These are phyloP conservation scores for Diarsia brunnea DNA, from an alignment of 2,888 invertebrate genomes.

Conservation along the genomic window DNA sequence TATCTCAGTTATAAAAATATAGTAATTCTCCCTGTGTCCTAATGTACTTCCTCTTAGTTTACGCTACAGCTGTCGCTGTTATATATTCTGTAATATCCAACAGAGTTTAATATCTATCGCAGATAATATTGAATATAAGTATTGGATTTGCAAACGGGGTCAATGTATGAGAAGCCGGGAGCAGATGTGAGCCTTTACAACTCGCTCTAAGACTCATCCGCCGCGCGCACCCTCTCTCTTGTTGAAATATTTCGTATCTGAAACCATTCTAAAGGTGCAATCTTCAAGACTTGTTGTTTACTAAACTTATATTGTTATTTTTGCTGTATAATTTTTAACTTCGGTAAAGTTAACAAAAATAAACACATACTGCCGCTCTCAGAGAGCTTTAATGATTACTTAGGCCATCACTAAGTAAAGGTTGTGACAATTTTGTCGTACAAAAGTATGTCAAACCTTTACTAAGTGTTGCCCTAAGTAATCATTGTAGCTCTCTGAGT, in stretches of 20 bases:
- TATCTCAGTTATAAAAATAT: constrained; percentile 8
- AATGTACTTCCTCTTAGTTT: constrained; percentile 66
- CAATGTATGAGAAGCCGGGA: constrained; percentile 69
- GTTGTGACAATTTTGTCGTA: too few species aligned
- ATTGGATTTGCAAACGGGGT: constrained; percentile 74
- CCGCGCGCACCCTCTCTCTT: constrained; percentile 59
- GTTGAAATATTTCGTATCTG: constrained; percentile 66
- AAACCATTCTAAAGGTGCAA: constrained; percentile 62
- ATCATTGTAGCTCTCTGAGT: too few species aligned
- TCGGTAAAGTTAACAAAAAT: not conserved
- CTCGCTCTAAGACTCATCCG: constrained; percentile 52
- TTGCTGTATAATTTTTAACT: not conserved
- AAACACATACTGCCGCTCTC: too few species aligned
- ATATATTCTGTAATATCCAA: constrained; percentile 78
- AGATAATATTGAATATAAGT: constrained; percentile 79
- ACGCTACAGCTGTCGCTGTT: constrained; percentile 80
- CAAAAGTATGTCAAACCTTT: too few species aligned
- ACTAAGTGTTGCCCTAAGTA: too few species aligned
- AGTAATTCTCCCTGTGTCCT: constrained; percentile 2
- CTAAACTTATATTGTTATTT: not conserved
- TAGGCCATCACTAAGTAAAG: too few species aligned
- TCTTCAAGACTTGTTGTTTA: constrained; percentile 40
- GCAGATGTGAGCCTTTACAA: constrained; percentile 75
- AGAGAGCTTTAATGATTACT: too few species aligned
- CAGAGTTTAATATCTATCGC: constrained; percentile 82